Percentiles rank a stretch among this genome's conserved stretches.
phyloP scores from a whole-genome alignment of 2,888 invertebrate species.

The Rotaria macrura region DNA sequence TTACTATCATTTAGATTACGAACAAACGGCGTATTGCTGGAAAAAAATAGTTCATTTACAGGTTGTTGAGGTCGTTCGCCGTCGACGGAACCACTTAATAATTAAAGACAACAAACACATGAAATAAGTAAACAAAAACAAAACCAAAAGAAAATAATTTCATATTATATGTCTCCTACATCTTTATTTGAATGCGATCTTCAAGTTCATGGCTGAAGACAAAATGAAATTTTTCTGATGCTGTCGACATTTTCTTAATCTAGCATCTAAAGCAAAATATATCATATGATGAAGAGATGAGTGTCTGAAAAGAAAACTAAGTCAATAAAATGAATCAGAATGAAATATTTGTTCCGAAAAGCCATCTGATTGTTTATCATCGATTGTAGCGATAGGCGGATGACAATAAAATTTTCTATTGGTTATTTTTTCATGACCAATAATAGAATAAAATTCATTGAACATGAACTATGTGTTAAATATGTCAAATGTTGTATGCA shows the following conservation, averaged over 20 bases:
- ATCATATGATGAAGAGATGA: neutral
- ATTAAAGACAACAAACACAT: constrained; percentile 48
- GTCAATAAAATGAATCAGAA: neutral
- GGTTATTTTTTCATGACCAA: neutral
- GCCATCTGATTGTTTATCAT: neutral
- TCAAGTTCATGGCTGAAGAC: neutral
- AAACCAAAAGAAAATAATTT: neutral
- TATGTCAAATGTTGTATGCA: too few species aligned
- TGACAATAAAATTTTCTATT: neutral
- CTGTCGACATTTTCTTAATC: neutral
- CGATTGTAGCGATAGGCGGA: neutral
- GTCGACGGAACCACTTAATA: constrained; percentile 51
- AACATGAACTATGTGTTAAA: too few species aligned
- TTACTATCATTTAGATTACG: constrained; percentile 79
- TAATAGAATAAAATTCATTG: neutral
- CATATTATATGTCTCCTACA: too few species aligned
- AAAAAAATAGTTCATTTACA: constrained; percentile 66
- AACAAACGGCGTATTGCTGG: constrained; percentile 66
- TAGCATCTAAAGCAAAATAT: neutral
- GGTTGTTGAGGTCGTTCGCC: constrained; percentile 60
- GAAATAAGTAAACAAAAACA: neutral
- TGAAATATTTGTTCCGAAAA: neutral
- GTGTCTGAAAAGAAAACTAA: neutral
- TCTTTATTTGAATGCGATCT: constrained; percentile 13
- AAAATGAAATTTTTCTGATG: constrained; percentile 11